Evolutionary conservation across 2,888 invertebrate species (phyloP).

Genomic region (Netelia fuscicornis): DNA sequence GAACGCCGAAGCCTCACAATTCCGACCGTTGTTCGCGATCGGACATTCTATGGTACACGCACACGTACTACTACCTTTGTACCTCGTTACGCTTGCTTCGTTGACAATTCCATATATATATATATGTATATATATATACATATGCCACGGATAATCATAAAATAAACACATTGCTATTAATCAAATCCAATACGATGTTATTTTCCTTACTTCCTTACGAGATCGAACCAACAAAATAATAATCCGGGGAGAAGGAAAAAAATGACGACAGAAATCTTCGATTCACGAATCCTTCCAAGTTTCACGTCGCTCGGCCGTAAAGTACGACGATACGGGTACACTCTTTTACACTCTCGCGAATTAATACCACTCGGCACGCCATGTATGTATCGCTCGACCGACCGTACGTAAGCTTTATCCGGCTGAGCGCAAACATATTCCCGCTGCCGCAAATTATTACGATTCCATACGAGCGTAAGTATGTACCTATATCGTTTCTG

Average conservation of each 20-base stretch:
- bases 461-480: too few relatives aligned
- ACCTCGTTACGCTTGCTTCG: slow-evolving; percentile 68
- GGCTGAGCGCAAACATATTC: too few relatives aligned
- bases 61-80: slow-evolving; percentile 59
- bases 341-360: too few relatives aligned
- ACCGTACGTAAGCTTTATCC: too few relatives aligned
- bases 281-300: too few relatives aligned
- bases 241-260: not conserved
- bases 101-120: slow-evolving; percentile 48
- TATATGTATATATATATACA: not conserved
- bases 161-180: slow-evolving; percentile 30
- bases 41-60: not conserved
- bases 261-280: too few relatives aligned
- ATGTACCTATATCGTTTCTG: slow-evolving; percentile 46
- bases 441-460: too few relatives aligned
- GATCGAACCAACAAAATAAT: not conserved
- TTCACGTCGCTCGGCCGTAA: too few relatives aligned
- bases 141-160: not conserved
- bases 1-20: not conserved
- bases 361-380: too few relatives aligned
- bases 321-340: too few relatives aligned
- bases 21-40: not conserved
- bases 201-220: slow-evolving; percentile 2
- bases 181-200: slow-evolving; percentile 6
- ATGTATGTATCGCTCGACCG: too few relatives aligned